Evolutionary conservation across 2,797 vertebrate species (phyloP).

Genomic region (Menidia menidia): DNA sequence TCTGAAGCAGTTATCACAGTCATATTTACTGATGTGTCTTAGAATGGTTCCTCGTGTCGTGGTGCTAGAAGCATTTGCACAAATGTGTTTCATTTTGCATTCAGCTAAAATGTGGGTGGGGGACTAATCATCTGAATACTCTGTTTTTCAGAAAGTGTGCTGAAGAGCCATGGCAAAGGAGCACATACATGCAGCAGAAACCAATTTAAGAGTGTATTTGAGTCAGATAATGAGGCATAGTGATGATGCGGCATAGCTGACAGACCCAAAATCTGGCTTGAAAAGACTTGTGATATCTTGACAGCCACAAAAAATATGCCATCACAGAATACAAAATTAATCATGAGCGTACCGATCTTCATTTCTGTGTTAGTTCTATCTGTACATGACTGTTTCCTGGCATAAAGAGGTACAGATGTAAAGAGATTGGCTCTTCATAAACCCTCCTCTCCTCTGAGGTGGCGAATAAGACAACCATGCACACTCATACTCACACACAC

Average conservation of each 20-base stretch:
- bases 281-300: slow-evolving; percentile 18
- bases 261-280: slow-evolving; percentile 21
- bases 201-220: slow-evolving; percentile 53
- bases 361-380: slow-evolving; percentile 8
- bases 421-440: slow-evolving; percentile 5
- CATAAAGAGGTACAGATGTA: background rate
- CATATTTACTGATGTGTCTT: slow-evolving; percentile 23
- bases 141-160: slow-evolving; percentile 41
- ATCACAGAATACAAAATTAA: slow-evolving; percentile 27
- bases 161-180: slow-evolving; percentile 32
- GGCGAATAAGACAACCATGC: no score
- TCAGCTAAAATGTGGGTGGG: slow-evolving; percentile 39
- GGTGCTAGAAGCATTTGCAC: slow-evolving; percentile 16
- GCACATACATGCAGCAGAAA: slow-evolving; percentile 34
- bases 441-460: background rate
- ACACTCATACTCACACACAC: no score
- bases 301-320: slow-evolving; percentile 29
- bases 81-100: slow-evolving; percentile 15
- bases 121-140: slow-evolving; percentile 56
- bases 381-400: slow-evolving; percentile 8
- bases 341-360: slow-evolving; percentile 2
- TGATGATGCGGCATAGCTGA: background rate
- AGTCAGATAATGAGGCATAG: slow-evolving; percentile 37
- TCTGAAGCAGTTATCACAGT: slow-evolving; percentile 22
- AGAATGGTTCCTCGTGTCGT: slow-evolving; percentile 8